Conservation (phyloP, 2,888 invertebrate genomes). For the Kuschelorhynchus macadamiae region DNA sequence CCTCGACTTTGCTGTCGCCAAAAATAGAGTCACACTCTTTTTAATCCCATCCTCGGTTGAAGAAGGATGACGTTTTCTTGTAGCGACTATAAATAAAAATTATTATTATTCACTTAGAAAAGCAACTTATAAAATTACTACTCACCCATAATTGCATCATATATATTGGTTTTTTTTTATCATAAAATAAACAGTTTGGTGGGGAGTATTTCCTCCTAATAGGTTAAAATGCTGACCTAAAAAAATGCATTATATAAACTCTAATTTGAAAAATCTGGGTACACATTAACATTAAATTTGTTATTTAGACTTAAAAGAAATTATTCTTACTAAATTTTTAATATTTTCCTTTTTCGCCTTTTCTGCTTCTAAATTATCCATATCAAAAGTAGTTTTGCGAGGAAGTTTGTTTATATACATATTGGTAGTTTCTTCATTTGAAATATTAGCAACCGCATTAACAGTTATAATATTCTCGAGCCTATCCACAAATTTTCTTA, state of each 20-base stretch:
- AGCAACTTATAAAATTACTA: conserved; percentile 2
- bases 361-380: conserved; percentile 12
- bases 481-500: no score
- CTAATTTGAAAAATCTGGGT: no score
- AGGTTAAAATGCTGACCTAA: conserved; percentile 28
- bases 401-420: no score
- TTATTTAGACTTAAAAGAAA: no score
- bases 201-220: conserved; percentile 25
- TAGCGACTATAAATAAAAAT: conserved; percentile 25
- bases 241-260: conserved; percentile 3
- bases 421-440: conserved; percentile 1
- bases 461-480: conserved; percentile 8
- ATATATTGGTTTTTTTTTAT: conserved; percentile 24
- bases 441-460: conserved; percentile 7
- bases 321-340: no score
- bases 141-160: conserved; percentile 29
- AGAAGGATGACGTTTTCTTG: conserved; percentile 27
- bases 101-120: background rate
- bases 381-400: background rate
- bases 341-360: no score
- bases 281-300: no score
- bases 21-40: conserved; percentile 27
- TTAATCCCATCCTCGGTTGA: conserved; percentile 20
- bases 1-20: conserved; percentile 28
- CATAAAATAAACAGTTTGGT: conserved; percentile 28